Conservation (phyloP, 2,888 invertebrate genomes). For the Cheilosia pagana region DNA sequence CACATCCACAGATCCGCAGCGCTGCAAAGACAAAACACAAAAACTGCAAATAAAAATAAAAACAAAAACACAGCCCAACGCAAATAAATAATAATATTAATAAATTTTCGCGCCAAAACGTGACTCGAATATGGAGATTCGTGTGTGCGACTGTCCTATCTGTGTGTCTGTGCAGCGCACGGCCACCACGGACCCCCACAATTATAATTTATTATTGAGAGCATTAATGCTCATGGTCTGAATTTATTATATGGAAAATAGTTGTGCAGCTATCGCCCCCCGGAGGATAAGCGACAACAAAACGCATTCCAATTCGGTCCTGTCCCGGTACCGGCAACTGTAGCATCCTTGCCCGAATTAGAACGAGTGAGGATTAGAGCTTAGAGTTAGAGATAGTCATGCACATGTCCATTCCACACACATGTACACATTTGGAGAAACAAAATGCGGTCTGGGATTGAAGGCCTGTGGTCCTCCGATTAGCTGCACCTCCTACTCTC, state of each 20-base stretch:
- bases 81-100: conserved; percentile 75
- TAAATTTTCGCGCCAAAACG: conserved; percentile 75
- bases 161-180: conserved; percentile 9
- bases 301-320: conserved; percentile 56
- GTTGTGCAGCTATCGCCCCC: conserved; percentile 53
- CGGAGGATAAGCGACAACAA: conserved; percentile 61
- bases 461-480: conserved; percentile 55
- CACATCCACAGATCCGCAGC: conserved; percentile 32
- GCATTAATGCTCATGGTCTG: conserved; percentile 73
- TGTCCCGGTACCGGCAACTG: conserved; percentile 6
- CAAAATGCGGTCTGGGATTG: conserved; percentile 49
- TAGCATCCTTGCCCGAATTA: conserved; percentile 43
- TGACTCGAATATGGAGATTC: conserved; percentile 68
- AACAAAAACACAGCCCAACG: conserved; percentile 49
- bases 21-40: conserved; percentile 71
- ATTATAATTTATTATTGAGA: conserved; percentile 74
- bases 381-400: not conserved
- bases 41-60: conserved; percentile 26
- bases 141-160: conserved; percentile 12
- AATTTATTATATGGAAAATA: conserved; percentile 73
- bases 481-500: conserved; percentile 48
- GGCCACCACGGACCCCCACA: conserved; percentile 62
- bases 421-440: conserved; percentile 33
- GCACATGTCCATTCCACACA: not conserved
- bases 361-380: conserved; percentile 35